These are phyloP conservation scores for Epinephelus moara DNA, from an alignment of 2,113 vertebrate species.

Conservation along the genomic window DNA sequence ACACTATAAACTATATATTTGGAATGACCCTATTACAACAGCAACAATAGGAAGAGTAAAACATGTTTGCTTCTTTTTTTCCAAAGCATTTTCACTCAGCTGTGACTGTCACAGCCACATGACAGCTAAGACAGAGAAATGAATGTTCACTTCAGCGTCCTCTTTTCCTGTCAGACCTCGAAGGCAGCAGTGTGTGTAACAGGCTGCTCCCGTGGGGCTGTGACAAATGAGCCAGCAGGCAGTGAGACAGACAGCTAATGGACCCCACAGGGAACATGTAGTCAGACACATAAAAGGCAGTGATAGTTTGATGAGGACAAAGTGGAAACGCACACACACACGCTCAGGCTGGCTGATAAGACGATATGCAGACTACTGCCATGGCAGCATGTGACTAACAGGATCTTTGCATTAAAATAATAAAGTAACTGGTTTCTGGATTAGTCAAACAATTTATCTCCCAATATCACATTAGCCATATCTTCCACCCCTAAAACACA, in stretches of 20 bases:
- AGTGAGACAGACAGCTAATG: constrained; percentile 77
- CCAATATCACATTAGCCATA: too few species aligned
- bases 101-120: constrained; percentile 24
- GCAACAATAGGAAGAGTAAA: rapidly evolving
- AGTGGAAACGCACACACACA: constrained; percentile 50
- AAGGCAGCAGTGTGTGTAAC: constrained; percentile 69
- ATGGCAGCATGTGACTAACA: neutral
- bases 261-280: constrained; percentile 69
- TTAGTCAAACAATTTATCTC: neutral
- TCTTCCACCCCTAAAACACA: neutral
- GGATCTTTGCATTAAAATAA: neutral
- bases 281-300: constrained; percentile 65
- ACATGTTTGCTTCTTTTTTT: neutral
- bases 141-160: constrained; percentile 29
- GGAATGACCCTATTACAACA: neutral
- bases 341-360: neutral
- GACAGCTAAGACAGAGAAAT: constrained; percentile 9
- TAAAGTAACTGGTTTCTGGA: neutral
- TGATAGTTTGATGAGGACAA: constrained; percentile 59
- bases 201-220: constrained; percentile 62
- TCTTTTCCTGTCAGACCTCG: constrained; percentile 39
- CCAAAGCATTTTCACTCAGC: neutral
- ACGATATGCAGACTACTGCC: neutral
- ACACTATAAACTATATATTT: neutral
- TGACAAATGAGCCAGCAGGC: constrained; percentile 77